Percentiles rank a stretch among this genome's conserved stretches.
Evolutionary conservation across 2,888 invertebrate species (phyloP).

Genomic region (Rhamnusium bicolor): DNA sequence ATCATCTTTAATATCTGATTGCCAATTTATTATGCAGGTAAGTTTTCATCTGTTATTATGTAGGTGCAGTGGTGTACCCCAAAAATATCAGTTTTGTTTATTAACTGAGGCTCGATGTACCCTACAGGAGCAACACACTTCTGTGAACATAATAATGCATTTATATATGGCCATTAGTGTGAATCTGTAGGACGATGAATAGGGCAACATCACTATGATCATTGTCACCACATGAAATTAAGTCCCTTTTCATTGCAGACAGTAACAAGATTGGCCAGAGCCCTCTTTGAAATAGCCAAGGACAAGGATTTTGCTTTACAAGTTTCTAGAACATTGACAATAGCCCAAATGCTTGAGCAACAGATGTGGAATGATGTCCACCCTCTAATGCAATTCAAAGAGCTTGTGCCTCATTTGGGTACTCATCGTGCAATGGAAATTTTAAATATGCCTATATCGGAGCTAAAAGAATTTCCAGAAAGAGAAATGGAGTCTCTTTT

Average conservation of each 20-base stretch:
- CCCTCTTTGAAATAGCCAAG: slow-evolving; percentile 91
- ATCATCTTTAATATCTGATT: slow-evolving; percentile 91
- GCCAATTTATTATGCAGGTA: slow-evolving; percentile 91
- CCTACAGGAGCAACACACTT: no score
- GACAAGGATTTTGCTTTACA: slow-evolving; percentile 90
- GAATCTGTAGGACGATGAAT: no score
- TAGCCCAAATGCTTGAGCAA: slow-evolving; percentile 95
- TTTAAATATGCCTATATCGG: slow-evolving; percentile 82
- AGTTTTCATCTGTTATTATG: no score
- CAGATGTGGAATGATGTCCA: slow-evolving; percentile 92
- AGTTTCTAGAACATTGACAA: slow-evolving; percentile 86
- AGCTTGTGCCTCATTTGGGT: slow-evolving; percentile 78
- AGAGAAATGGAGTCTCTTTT: slow-evolving; percentile 89
- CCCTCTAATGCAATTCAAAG: slow-evolving; percentile 89
- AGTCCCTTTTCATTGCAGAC: slow-evolving; percentile 80
- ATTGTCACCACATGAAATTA: no score
- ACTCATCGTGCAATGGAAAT: slow-evolving; percentile 88
- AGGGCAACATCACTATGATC: no score
- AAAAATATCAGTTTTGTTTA: no score
- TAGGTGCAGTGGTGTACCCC: no score
- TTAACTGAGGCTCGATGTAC: no score
- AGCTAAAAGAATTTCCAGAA: slow-evolving; percentile 88
- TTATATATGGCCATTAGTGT: no score
- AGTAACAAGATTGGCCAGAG: slow-evolving; percentile 90
- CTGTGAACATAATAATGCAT: no score